phyloP scores from a whole-genome alignment of 2,113 vertebrate genomes.

The Mormyrus iriodes region DNA sequence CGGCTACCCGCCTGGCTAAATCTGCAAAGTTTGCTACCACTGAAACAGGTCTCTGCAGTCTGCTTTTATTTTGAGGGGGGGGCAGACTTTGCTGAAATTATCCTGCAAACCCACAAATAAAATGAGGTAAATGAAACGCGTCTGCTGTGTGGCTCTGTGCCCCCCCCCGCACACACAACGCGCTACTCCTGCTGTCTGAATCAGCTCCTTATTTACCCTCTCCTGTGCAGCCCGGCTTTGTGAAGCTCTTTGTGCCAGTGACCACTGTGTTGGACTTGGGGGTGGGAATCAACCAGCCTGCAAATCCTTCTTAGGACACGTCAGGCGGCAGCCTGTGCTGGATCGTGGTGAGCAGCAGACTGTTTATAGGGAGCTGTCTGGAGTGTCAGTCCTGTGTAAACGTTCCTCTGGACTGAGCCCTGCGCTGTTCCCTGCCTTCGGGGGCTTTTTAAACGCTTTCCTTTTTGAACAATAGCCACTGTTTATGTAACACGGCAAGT shows the following conservation, averaged over 20 bases:
- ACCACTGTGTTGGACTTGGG: background rate
- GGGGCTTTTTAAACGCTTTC: background rate
- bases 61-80: background rate
- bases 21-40: background rate
- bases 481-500: background rate
- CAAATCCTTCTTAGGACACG: background rate
- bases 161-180: background rate
- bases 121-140: background rate
- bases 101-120: background rate
- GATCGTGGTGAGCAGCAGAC: conserved; percentile 12
- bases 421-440: background rate
- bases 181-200: background rate
- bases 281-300: background rate
- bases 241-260: background rate
- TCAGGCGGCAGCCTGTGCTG: background rate
- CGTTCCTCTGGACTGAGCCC: background rate
- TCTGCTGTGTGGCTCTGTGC: background rate
- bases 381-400: conserved; percentile 30
- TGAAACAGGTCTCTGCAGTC: background rate
- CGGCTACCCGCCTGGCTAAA: background rate
- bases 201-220: background rate
- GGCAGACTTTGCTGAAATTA: background rate
- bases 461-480: background rate
- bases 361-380: conserved; percentile 39
- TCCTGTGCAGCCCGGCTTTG: background rate